These are phyloP conservation scores for Gryllus bimaculatus DNA, from an alignment of 1,140 invertebrate genomes.

Conservation along the genomic window DNA sequence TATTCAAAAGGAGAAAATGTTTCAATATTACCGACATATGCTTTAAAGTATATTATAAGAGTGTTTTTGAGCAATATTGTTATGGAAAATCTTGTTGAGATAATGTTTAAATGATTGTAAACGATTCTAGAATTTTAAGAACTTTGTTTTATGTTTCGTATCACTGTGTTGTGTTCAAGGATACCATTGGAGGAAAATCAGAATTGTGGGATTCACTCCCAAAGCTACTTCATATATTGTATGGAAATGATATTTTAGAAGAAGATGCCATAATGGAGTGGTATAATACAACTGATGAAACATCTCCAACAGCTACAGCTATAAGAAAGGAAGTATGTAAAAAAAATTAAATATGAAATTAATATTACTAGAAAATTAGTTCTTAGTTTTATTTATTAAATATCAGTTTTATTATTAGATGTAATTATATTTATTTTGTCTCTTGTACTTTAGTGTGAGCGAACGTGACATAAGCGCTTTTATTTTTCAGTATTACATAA, in stretches of 20 bases:
- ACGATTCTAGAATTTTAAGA: not conserved
- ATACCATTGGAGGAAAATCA: conserved; percentile 18
- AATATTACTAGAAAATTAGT: too few relatives aligned
- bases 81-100: not conserved
- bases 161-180: not conserved
- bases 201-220: conserved; percentile 34
- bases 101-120: not conserved
- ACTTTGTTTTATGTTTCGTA: not conserved
- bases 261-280: conserved; percentile 38
- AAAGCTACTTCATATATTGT: conserved; percentile 63
- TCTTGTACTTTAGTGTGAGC: not conserved
- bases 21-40: too few relatives aligned
- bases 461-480: not conserved
- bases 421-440: not conserved
- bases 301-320: not conserved
- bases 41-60: too few relatives aligned
- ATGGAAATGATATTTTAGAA: conserved; percentile 67
- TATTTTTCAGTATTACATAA: not conserved
- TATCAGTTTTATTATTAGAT: not conserved
- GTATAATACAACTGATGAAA: conserved; percentile 10
- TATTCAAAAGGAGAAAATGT: too few relatives aligned
- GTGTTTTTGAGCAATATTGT: not conserved
- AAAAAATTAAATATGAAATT: not conserved
- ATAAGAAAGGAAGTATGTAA: conserved; percentile 8
- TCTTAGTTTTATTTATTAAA: not conserved